Base-by-base conservation (phyloP, 2,113 vertebrate genomes). In the Leptobrachium ailaonicum region DNA sequence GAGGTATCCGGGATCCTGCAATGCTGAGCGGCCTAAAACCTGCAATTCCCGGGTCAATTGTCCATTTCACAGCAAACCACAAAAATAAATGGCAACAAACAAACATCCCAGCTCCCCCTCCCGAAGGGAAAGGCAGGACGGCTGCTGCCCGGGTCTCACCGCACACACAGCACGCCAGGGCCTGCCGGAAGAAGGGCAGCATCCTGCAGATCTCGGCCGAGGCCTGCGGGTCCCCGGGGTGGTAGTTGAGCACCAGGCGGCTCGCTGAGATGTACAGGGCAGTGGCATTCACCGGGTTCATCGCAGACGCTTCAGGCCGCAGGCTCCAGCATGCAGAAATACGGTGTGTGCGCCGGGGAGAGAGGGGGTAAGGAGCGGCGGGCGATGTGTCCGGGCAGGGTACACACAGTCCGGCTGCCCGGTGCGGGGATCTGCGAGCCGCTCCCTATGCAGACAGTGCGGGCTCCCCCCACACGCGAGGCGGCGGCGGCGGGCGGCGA, bases 201-300 rank as follows among this genome's bases (percentile, higher is more conserved):
- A 97, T 93, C 89, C 91, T 95, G 91, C 94, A 97, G 91, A 98
- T 95, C 82, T 97, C 96, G 13, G 91, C 85, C 75, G 96, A 94
- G 82, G 94, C 94, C 87, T 96, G 92, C 74, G 95, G 95, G 83
- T 96, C 92, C 88, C 94, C 93, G 76, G 95, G 94, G 87, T 97
- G 94, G 93, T 97, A 97, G 93, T 95, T 95, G 92, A 98, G 94
- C 90, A 97, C 95, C 87, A 96, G 94, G 89, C 97, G 96, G 91
- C 95, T 97, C 89, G 95, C 95, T 87, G 97, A 96, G 91, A 98
- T 95, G 92, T 97, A 98, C 88, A 98, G 91, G 89, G 95, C 87
- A 89, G 97, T 97, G 82, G 96, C 95, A 92, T 95, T 97, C 83
- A 95, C 94, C 66, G 96, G 96, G 94, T 97, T 97, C 97, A 98